Percentiles rank a stretch among this genome's conserved stretches.
Evolutionary conservation across 2,888 invertebrate genomes (phyloP).

Genomic region (Chrysotoxum bicinctum): DNA sequence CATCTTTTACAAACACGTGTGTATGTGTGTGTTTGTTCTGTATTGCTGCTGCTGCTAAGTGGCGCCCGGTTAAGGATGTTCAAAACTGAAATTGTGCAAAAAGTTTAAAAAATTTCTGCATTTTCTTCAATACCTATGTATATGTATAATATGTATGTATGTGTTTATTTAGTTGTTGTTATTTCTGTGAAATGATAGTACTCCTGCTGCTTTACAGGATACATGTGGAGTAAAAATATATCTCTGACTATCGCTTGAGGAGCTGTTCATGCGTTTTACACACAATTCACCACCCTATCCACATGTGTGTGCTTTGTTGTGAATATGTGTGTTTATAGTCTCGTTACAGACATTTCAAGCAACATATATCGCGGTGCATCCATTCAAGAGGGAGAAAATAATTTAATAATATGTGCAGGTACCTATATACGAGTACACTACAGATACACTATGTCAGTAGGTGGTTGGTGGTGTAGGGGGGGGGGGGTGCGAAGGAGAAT

Average conservation of each 20-base stretch:
- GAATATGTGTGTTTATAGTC: not conserved
- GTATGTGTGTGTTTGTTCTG: not conserved
- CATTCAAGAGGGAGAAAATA: slow-evolving; percentile 47
- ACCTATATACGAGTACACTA: not conserved
- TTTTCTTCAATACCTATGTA: not conserved
- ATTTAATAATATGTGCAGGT: slow-evolving; percentile 61
- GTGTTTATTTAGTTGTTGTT: not conserved
- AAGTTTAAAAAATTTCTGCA: not conserved
- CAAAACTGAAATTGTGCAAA: not conserved
- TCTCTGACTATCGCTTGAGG: slow-evolving; percentile 44
- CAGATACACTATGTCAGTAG: not conserved
- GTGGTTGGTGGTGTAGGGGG: not conserved
- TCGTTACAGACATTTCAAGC: slow-evolving; percentile 46
- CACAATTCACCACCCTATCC: slow-evolving; percentile 33
- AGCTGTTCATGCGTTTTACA: slow-evolving; percentile 65
- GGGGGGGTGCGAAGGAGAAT: not conserved
- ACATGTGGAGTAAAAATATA: slow-evolving; percentile 47
- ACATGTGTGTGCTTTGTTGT: not conserved
- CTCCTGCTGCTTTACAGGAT: slow-evolving; percentile 33
- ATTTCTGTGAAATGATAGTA: no score
- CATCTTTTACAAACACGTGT: not conserved
- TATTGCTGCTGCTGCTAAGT: not conserved
- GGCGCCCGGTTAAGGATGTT: slow-evolving; percentile 20
- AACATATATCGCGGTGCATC: slow-evolving; percentile 39
- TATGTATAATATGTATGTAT: not conserved